phyloP scores from a whole-genome alignment of 2,797 vertebrate genomes.

The Jordanella pulchra region DNA sequence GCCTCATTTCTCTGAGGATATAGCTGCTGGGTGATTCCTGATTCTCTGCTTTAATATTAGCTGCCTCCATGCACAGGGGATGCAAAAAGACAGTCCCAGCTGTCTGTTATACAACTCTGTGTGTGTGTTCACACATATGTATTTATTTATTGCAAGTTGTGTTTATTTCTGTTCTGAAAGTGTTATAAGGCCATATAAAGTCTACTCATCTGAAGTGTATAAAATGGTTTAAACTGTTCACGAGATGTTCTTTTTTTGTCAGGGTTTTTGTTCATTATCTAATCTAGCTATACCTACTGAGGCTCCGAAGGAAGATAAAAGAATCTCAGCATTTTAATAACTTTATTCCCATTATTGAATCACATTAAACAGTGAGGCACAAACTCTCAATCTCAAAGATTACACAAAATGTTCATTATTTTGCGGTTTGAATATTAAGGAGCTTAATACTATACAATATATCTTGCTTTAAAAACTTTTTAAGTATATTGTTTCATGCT shows the following conservation, averaged over 20 bases:
- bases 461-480: not conserved
- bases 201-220: conserved; percentile 21
- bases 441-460: not conserved
- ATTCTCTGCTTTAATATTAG: conserved; percentile 66
- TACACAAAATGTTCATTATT: not conserved
- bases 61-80: conserved; percentile 57
- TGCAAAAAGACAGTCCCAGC: conserved; percentile 40
- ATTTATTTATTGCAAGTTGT: conserved; percentile 13
- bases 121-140: conserved; percentile 25
- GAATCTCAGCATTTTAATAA: not conserved
- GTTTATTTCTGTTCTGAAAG: conserved; percentile 31
- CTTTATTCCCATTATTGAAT: not conserved
- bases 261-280: conserved; percentile 23
- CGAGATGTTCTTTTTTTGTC: conserved; percentile 1
- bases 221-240: conserved; percentile 17
- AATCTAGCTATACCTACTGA: not conserved
- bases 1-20: conserved; percentile 77
- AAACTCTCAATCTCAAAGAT: not conserved
- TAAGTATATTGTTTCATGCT: not conserved
- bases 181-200: conserved; percentile 25
- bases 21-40: conserved; percentile 69
- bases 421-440: not conserved
- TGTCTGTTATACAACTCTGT: conserved; percentile 49
- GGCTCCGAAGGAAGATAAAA: not conserved
- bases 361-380: not conserved